phyloP scores from a whole-genome alignment of 2,113 vertebrate species.

The Apus apus region DNA sequence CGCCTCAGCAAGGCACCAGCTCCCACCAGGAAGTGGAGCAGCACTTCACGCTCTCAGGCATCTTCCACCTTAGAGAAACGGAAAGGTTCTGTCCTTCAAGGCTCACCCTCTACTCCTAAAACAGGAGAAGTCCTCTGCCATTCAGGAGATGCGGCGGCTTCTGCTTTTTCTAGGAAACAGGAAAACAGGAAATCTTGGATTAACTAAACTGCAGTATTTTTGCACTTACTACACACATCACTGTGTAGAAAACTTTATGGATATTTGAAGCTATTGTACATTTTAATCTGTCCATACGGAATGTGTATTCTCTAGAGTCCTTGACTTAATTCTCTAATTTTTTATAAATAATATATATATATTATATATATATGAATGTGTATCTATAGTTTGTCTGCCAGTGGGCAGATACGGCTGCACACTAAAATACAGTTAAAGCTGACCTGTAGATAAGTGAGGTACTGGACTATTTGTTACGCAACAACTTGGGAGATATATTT shows the following conservation, averaged over 20 bases:
- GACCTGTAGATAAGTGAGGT: conserved; percentile 77
- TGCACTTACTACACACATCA: conserved; percentile 76
- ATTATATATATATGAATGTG: conserved; percentile 73
- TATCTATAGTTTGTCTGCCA: conserved; percentile 74
- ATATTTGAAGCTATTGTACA: conserved; percentile 75
- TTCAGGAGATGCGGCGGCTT: conserved; percentile 62
- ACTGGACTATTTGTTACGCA: conserved; percentile 77
- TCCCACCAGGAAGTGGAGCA: conserved; percentile 61
- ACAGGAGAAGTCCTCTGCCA: conserved; percentile 46
- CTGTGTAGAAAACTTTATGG: conserved; percentile 70
- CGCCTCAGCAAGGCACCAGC: conserved; percentile 80
- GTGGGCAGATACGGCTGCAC: conserved; percentile 71
- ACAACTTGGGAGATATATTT: conserved; percentile 63
- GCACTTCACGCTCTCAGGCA: conserved; percentile 64
- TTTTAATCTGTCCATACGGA: conserved; percentile 75
- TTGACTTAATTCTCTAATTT: conserved; percentile 77
- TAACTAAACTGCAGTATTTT: conserved; percentile 74
- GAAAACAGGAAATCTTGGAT: conserved; percentile 78
- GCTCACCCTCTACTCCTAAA: conserved; percentile 27
- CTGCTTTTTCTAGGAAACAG: conserved; percentile 75
- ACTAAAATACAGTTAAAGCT: conserved; percentile 73
- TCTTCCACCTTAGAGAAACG: conserved; percentile 69
- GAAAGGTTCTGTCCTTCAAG: conserved; percentile 27
- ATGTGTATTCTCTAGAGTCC: conserved; percentile 73
- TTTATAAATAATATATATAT: conserved; percentile 79